These are phyloP conservation scores for Cyanocitta stelleri DNA, from an alignment of 2,113 vertebrate species.

Conservation along the genomic window DNA sequence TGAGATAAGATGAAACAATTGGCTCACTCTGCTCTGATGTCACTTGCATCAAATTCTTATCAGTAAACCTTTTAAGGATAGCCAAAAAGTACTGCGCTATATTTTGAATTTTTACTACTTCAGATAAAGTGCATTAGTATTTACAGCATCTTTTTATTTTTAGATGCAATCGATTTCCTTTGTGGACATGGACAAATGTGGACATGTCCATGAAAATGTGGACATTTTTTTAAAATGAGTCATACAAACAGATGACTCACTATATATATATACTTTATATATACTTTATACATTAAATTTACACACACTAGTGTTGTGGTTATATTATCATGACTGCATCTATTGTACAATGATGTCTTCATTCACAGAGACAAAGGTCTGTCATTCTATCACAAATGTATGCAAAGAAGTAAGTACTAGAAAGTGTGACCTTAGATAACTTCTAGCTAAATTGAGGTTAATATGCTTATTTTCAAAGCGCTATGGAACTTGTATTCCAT, in stretches of 20 bases:
- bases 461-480: slow-evolving; percentile 36
- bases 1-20: background rate
- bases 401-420: background rate
- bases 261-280: slow-evolving; percentile 10
- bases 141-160: background rate
- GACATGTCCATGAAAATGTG: too few relatives aligned
- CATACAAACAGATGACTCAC: background rate
- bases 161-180: background rate
- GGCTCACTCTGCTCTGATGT: background rate
- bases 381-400: slow-evolving; percentile 48
- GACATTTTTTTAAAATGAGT: background rate
- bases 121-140: background rate
- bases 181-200: background rate
- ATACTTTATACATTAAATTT: slow-evolving; percentile 32
- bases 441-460: background rate
- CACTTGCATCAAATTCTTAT: background rate
- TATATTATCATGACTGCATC: slow-evolving; percentile 30
- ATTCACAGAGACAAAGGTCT: slow-evolving; percentile 17
- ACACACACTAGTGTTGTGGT: slow-evolving; percentile 15
- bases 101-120: background rate
- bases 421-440: slow-evolving; percentile 1
- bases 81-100: background rate
- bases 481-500: background rate
- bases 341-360: slow-evolving; percentile 14
- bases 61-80: background rate